Base-by-base conservation (phyloP, 1,140 invertebrate species). In the Trissolcus basalis region DNA sequence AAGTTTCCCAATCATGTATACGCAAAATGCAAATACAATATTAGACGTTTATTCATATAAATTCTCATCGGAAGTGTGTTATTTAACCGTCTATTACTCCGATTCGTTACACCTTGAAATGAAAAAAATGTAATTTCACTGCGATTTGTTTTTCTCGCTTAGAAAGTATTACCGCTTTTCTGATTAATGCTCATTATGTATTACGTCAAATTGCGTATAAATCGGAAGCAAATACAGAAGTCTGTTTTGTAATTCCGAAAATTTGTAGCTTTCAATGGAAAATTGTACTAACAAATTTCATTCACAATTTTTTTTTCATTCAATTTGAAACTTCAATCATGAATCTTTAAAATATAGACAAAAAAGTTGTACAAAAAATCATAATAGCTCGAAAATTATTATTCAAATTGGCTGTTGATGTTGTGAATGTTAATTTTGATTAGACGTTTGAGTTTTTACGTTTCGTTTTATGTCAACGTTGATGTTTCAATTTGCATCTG, bases 131-230 rank as follows among this genome's bases (percentile, higher is more conserved):
- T 19, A 69, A 60, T 69, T 69, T 69, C 65, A 32, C 56, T 36
- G 53, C 11, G 39, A 63, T 56, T 63, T 53, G 45, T 47, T 71
- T 71, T 63, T 33, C 48, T 39, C 67, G 58, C 19, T 27, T 45
- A 45, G 58, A 70, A 61, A 70, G 51, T 13, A 56, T 12, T 58
- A 12, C 49, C 5, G 16, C 45, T 51, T 14, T 56, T 63, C 51
- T 43, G 51, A 70, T 61, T 69, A 44, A 50, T 36, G 43, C 54
- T 68, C 48, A 58, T 68, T 58, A 68, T 44, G 41, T 51, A 58
- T 68, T 68, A 53, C 55, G 64, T 51, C 9, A 43, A 8, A 13
- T 69, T 69, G 36, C 49, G 49, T 59, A 64, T 19, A n/a, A 8
- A 8, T 39, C 9, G 7, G 13, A 35, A 33, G 36, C 48, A 0